Base-by-base conservation (phyloP, 1,140 invertebrate genomes). In the Dendrolimus punctatus region DNA sequence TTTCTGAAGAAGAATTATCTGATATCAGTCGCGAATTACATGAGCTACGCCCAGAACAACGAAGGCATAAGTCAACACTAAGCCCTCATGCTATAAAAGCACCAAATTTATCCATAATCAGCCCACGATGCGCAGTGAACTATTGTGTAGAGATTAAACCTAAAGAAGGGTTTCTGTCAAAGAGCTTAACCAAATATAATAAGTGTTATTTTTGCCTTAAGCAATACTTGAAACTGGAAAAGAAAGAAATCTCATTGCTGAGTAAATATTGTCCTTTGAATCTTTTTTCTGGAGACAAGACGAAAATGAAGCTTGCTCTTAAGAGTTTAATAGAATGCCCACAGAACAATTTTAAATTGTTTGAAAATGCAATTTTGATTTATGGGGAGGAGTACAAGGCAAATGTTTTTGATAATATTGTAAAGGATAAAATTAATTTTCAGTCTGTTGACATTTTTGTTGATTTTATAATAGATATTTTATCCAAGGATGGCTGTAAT, bases 291-390 rank as follows among this genome's bases (percentile, higher is more conserved):
- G 92, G 92, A 5, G 74, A 90, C 43, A 70, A 71, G 51, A 38
- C 57, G 37, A 88, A 91, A 64, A 93, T 94, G 90, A 89, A 86
- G 58, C 69, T 68, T 49, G 90, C 92, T n/a, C 66, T 94, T 40
- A 60, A 78, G 58, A 87, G 85, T 44, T 80, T 94, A 9, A 69
- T 93, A 6, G 57, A 83, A 6, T 90, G 90, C 67, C 93, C 93
- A 6, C 93, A 94, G 67, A 94, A 94, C 71, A 94, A 94, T 84
- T 87, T 94, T 4, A 91, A 90, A 72, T 85, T 94, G 46, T 94
- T 93, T 68, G 88, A 87, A 70, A 81, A 93, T 84, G 91, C 91
- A 6, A 51, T 65, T 42, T 64, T 91, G 39, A 73, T 91, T 43
- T 93, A 90, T 70, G 84, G 88, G 68, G 89, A 92, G 39, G 60